Base-by-base conservation (phyloP, 2,888 invertebrate genomes). In the Orthonychiurus folsomi region DNA sequence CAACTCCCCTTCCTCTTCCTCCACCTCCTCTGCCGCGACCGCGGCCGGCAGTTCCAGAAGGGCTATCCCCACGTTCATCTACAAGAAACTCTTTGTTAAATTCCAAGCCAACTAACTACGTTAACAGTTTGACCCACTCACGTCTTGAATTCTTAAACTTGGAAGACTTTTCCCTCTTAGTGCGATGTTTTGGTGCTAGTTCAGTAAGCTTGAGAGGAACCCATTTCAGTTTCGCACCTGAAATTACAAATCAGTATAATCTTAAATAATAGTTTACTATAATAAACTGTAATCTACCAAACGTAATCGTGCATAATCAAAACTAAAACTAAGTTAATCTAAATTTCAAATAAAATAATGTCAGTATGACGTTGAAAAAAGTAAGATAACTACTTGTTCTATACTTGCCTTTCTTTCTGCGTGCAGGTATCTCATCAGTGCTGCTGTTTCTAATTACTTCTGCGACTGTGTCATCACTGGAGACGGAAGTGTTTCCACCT, bases 201-300 rank as follows among this genome's bases (percentile, higher is more conserved):
- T 79, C 56, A 82, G 83, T 73, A 66, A 94, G 89, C 74, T 90
- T 90, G 64, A 94, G 79, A 0, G 93, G 93, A 63, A 92, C 86
- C 94, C 94, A 94, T 77, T 91, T 93, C 78, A 90, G 90, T 74
- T 83, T 83, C 56, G 78, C 78, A 25, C 77, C 80, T 80, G 69
- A 15, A 76, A 74, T 63, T 54, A 63, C 62, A 67, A 37, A 59
- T 3, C 12, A 57, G 24, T 25, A 47, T 2, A 47, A 47, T 2
- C 9, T 21, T 62, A 15, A 52, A 57, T 1, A 65, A 47, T 57
- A 56, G 26, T 47, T 15, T 55, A 21, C n/a, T 12, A 1, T 27
- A 25, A 9, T 2, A n/a, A 54, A 37, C 37, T 15, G n/a, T n/a
- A n/a, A n/a, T n/a, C n/a, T n/a, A n/a, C n/a, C n/a, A 53, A 53